Percentiles rank a stretch among this genome's conserved stretches.
Conservation (phyloP, 2,888 invertebrate species). For the Pammene aurita region DNA sequence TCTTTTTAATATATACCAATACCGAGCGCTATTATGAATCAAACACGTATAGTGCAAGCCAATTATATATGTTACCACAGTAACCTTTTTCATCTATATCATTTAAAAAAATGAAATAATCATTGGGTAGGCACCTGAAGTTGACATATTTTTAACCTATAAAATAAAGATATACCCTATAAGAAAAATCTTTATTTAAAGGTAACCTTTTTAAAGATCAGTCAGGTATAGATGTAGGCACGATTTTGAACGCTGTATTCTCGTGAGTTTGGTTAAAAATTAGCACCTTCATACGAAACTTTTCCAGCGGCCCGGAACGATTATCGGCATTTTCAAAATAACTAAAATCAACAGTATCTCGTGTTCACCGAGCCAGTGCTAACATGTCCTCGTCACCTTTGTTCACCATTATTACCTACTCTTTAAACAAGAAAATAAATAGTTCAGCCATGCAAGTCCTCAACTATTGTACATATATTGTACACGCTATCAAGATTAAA, state of each 20-base stretch:
- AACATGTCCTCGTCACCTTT: slow-evolving; percentile 19
- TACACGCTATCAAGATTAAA: slow-evolving; percentile 37
- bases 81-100: no score
- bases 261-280: slow-evolving; percentile 62
- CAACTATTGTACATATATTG: slow-evolving; percentile 15
- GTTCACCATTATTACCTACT: background rate
- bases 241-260: slow-evolving; percentile 23
- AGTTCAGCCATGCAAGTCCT: slow-evolving; percentile 21
- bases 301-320: slow-evolving; percentile 52
- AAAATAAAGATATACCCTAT: no score
- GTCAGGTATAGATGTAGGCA: background rate
- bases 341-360: slow-evolving; percentile 63
- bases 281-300: slow-evolving; percentile 65
- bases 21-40: slow-evolving; percentile 2
- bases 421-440: slow-evolving; percentile 8
- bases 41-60: slow-evolving; percentile 1
- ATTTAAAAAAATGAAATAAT: no score
- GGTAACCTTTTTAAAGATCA: background rate
- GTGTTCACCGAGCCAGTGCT: slow-evolving; percentile 12
- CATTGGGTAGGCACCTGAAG: no score
- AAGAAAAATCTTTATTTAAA: background rate
- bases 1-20: slow-evolving; percentile 31
- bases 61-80: background rate
- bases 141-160: no score
- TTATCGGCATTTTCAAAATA: slow-evolving; percentile 62